A percentile compares a stretch with the other conserved stretches of the same genome.
Evolutionary conservation across 2,888 invertebrate species (phyloP).

Genomic region (Mechanitis mazaeus): DNA sequence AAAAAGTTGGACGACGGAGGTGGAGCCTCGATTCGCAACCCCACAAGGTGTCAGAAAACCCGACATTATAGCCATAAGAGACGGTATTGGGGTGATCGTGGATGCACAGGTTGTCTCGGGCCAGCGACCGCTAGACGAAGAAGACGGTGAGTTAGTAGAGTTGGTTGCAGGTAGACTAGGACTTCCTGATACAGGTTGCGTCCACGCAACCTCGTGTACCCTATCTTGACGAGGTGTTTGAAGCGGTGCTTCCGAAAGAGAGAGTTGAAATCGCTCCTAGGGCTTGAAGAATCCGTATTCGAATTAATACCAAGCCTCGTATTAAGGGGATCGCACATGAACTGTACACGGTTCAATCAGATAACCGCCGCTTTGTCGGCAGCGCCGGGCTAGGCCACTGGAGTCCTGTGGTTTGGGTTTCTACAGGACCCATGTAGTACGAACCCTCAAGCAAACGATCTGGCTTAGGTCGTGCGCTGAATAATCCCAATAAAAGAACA

Average conservation of each 20-base stretch:
- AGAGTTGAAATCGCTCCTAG: slow-evolving; percentile 1
- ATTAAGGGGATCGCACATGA: slow-evolving; percentile 23
- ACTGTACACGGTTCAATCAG: slow-evolving; percentile 22
- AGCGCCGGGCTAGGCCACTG: neutral
- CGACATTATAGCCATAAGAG: slow-evolving; percentile 36
- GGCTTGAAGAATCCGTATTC: neutral
- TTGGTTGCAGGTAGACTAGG: slow-evolving; percentile 30
- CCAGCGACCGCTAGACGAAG: slow-evolving; percentile 29
- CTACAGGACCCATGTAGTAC: slow-evolving; percentile 10
- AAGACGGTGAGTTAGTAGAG: slow-evolving; percentile 29
- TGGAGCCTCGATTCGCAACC: slow-evolving; percentile 35
- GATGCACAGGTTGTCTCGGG: slow-evolving; percentile 45
- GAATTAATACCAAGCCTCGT: neutral
- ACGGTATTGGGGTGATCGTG: slow-evolving; percentile 33
- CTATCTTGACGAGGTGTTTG: slow-evolving; percentile 28
- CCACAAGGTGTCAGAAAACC: slow-evolving; percentile 38
- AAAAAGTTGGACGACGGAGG: slow-evolving; percentile 35
- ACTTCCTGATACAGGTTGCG: slow-evolving; percentile 18
- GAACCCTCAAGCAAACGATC: neutral
- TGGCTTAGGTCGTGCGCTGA: too few species aligned
- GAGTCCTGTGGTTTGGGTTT: slow-evolving; percentile 13
- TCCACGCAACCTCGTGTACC: slow-evolving; percentile 29
- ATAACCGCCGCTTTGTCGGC: slow-evolving; percentile 13
- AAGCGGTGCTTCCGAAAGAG: neutral
- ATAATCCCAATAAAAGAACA: too few species aligned